Conservation (phyloP, 2,797 vertebrate species). For the Lateolabrax maculatus region DNA sequence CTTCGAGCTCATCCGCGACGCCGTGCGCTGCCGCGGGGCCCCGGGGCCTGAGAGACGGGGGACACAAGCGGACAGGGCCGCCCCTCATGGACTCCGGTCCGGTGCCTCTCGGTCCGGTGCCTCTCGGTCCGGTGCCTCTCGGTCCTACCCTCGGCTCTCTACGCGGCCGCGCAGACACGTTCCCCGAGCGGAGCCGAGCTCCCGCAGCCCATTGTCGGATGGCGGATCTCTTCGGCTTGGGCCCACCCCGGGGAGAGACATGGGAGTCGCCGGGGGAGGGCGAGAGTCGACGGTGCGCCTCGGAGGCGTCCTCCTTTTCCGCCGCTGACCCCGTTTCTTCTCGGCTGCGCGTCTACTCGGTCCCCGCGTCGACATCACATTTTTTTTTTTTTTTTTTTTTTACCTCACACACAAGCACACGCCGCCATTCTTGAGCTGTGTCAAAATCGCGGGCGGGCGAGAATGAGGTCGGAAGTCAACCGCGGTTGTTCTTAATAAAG, state of each 20-base stretch:
- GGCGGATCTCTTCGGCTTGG: conserved; percentile 31
- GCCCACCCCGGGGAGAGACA: conserved; percentile 51
- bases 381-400: too few relatives aligned
- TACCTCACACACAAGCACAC: conserved; percentile 29
- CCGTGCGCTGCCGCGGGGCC: conserved; percentile 34
- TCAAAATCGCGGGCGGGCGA: neutral
- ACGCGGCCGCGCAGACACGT: conserved; percentile 66
- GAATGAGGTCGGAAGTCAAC: conserved; percentile 12
- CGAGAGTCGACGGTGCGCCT: conserved; percentile 20
- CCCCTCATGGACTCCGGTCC: too few relatives aligned
- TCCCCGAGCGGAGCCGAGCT: conserved; percentile 48
- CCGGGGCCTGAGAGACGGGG: conserved; percentile 42
- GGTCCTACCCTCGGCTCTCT: conserved; percentile 50
- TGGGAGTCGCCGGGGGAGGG: conserved; percentile 24
- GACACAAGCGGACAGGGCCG: conserved; percentile 41
- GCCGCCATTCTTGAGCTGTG: conserved; percentile 35
- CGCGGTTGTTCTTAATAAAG: conserved; percentile 23
- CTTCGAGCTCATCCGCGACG: conserved; percentile 39
- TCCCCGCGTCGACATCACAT: conserved; percentile 51
- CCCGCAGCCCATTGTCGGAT: conserved; percentile 62
- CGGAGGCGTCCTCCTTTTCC: conserved; percentile 44
- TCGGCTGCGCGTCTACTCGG: conserved; percentile 35
- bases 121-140: conserved; percentile 51
- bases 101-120: too few relatives aligned
- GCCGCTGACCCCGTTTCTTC: conserved; percentile 46